These are phyloP conservation scores for Alsophila aescularia DNA, from an alignment of 2,888 invertebrate species.

Conservation along the genomic window DNA sequence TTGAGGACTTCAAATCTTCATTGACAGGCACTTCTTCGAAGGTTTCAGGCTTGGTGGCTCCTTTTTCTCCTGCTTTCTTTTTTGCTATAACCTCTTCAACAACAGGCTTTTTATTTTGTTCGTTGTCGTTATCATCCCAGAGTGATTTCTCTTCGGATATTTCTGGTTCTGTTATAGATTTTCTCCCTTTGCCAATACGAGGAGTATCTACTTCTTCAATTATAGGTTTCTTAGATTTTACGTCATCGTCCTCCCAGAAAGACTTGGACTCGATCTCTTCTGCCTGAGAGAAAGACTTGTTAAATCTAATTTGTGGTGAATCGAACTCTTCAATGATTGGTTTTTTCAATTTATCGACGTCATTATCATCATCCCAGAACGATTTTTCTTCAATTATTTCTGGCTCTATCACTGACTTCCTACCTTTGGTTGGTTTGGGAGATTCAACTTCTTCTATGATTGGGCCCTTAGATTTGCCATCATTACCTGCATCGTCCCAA, in stretches of 20 bases:
- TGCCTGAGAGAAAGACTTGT: slow-evolving; percentile 53
- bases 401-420: slow-evolving; percentile 59
- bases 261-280: slow-evolving; percentile 58
- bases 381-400: slow-evolving; percentile 61
- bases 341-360: slow-evolving; percentile 56
- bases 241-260: slow-evolving; percentile 63
- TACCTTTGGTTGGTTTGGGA: slow-evolving; percentile 32
- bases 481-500: slow-evolving; percentile 57
- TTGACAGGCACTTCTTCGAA: slow-evolving; percentile 67
- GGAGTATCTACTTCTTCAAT: slow-evolving; percentile 55
- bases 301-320: slow-evolving; percentile 44
- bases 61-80: slow-evolving; percentile 60
- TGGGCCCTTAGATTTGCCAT: slow-evolving; percentile 50
- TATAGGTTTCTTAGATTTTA: slow-evolving; percentile 53
- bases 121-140: slow-evolving; percentile 74
- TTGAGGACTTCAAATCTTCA: slow-evolving; percentile 65
- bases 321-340: slow-evolving; percentile 55
- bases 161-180: slow-evolving; percentile 59
- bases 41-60: slow-evolving; percentile 64
- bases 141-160: slow-evolving; percentile 66
- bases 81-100: slow-evolving; percentile 60
- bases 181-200: slow-evolving; percentile 53
- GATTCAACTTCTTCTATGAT: slow-evolving; percentile 47
- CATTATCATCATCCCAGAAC: slow-evolving; percentile 65
- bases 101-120: slow-evolving; percentile 56